Evolutionary conservation across 2,113 vertebrate genomes (phyloP).

Genomic region (Trichechus manatus): DNA sequence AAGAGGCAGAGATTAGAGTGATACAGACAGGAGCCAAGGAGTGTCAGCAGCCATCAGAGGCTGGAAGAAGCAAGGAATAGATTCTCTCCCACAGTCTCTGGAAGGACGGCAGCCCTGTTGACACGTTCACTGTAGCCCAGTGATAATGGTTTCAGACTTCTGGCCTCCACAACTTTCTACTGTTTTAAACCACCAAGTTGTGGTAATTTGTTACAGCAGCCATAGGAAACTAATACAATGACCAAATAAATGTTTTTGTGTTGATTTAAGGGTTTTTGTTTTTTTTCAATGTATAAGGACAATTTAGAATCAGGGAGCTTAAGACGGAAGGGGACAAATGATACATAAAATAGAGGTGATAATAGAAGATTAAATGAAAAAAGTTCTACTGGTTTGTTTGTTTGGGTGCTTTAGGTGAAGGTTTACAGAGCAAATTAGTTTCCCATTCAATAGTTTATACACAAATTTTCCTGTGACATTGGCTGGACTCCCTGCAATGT

Average conservation of each 20-base stretch:
- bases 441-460: too few species aligned
- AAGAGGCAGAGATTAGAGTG: too few species aligned
- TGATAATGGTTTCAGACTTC: not conserved
- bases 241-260: constrained; percentile 4
- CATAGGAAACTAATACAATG: not conserved
- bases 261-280: not conserved
- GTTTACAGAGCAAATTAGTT: too few species aligned
- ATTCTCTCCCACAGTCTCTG: not conserved
- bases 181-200: not conserved
- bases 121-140: not conserved
- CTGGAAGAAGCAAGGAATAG: not conserved
- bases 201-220: not conserved
- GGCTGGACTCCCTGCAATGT: too few species aligned
- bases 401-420: too few species aligned
- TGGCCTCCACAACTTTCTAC: not conserved
- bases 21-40: not conserved
- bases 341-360: not conserved
- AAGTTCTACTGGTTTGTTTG: not conserved
- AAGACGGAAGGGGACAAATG: not conserved
- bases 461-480: too few species aligned
- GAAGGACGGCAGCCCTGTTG: not conserved
- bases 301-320: not conserved
- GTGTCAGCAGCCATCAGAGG: not conserved
- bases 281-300: not conserved
- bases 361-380: not conserved